Evolutionary conservation across 1,140 invertebrate species (phyloP), one percentile per base, ranked within the genome.

Genomic region (Dufourea novaeangliae): DNA sequence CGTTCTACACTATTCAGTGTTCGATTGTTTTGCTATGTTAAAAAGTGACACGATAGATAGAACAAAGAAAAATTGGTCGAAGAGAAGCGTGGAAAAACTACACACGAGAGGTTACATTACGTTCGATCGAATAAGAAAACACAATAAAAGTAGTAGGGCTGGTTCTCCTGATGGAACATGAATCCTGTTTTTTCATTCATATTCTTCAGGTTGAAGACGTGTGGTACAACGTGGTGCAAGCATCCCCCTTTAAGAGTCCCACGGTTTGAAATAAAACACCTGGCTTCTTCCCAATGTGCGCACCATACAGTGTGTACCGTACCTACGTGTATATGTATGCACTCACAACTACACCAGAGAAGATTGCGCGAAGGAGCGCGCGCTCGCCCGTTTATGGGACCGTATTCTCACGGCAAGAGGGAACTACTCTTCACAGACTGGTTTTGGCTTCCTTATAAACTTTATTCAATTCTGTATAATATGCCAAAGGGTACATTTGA

Each of bases 381-480:
- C 14, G 54, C 27, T 14, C 14, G 14, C 14, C 12, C 54, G 27
- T 46, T 20, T 20, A 46, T 6, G 46, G 46, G 46, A n/a, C 46
- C 29, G 56, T 64, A 78, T 84, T 84, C 81, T 84, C 82, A 84
- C 81, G 82, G 73, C 70, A 50, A 50, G 20, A 69, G 73, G 69
- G 79, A 27, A 84, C 74, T 79, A 82, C 80, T 59, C 79, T 86
- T 50, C 80, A 82, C 72, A 85, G 87, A 88, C 85, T 88, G 84
- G 89, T 88, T 89, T 87, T 87, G 85, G 85, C 86, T 91, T 90
- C 88, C 87, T 91, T 90, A 91, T 90, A 91, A 91, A 91, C 88
- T 91, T 91, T 90, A 91, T 92, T 91, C 89, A 90, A 90, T 90
- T 90, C 90, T 91, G 90, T 88, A 87, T 90, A 91, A 91, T 91